Evolutionary conservation across 2,888 invertebrate species (phyloP).

Genomic region (Metellina segmentata): DNA sequence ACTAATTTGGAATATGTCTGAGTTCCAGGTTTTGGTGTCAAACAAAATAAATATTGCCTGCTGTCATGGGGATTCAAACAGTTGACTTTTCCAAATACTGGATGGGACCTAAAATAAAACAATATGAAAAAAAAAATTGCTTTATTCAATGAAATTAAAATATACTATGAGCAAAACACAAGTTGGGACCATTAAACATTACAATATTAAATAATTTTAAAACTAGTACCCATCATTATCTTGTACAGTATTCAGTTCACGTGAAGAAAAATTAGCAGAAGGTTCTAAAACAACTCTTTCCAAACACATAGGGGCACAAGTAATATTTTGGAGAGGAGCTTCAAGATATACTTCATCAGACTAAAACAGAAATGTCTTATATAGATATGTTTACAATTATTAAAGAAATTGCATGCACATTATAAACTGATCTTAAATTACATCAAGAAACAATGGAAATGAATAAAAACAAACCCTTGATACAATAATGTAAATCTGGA

Average conservation of each 20-base stretch:
- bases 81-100: constrained; percentile 82
- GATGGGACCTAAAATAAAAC: constrained; percentile 76
- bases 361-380: constrained; percentile 80
- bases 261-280: constrained; percentile 90
- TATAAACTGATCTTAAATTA: too few relatives aligned
- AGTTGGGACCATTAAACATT: not conserved
- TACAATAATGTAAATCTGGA: too few relatives aligned
- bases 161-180: not conserved
- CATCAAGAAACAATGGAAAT: too few relatives aligned
- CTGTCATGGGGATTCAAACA: constrained; percentile 92
- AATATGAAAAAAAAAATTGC: not conserved
- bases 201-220: not conserved
- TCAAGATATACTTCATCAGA: constrained; percentile 87
- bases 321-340: constrained; percentile 94
- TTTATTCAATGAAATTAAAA: not conserved
- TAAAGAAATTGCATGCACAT: too few relatives aligned
- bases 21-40: constrained; percentile 89
- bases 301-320: constrained; percentile 93
- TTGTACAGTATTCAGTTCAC: constrained; percentile 80
- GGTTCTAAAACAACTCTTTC: constrained; percentile 97
- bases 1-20: constrained; percentile 89
- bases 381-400: too few relatives aligned
- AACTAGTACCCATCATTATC: constrained; percentile 53
- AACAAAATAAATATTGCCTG: constrained; percentile 96
- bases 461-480: too few relatives aligned